phyloP scores from a whole-genome alignment of 2,113 vertebrate genomes.

The Percina caprodes region DNA sequence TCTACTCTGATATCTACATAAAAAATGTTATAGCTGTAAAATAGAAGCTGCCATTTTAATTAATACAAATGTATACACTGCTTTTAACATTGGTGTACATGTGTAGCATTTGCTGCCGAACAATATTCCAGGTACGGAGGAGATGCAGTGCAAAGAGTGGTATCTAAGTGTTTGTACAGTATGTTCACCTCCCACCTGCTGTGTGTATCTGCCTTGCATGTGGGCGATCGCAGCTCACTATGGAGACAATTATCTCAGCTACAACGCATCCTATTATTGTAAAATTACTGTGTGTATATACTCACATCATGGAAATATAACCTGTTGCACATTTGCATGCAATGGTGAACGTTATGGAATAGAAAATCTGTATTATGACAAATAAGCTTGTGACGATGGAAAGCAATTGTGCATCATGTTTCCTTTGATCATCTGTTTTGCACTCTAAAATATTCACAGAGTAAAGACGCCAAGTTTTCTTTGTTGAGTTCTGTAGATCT shows the following conservation, averaged over 20 bases:
- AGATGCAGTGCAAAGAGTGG: slow-evolving; percentile 40
- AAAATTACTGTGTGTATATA: slow-evolving; percentile 22
- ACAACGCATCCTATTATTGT: slow-evolving; percentile 60
- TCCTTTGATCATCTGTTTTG: background rate
- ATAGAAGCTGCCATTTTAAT: background rate
- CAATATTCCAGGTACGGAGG: slow-evolving; percentile 33
- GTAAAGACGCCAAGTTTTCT: background rate
- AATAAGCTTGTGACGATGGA: background rate
- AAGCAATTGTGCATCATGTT: background rate
- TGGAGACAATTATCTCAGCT: slow-evolving; percentile 74
- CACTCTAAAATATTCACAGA: background rate
- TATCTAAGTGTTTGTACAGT: slow-evolving; percentile 60
- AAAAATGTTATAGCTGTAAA: background rate
- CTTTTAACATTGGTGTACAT: background rate
- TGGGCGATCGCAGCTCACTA: slow-evolving; percentile 73
- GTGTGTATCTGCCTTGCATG: slow-evolving; percentile 63
- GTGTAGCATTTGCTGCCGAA: slow-evolving; percentile 15
- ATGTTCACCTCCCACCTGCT: slow-evolving; percentile 77
- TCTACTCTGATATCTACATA: slow-evolving; percentile 21
- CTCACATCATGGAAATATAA: slow-evolving; percentile 36
- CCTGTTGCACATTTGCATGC: slow-evolving; percentile 22
- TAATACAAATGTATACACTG: background rate
- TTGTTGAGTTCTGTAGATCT: background rate
- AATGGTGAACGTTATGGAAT: background rate
- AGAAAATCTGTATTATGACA: background rate